These are phyloP conservation scores for Patiria miniata DNA, from an alignment of 35 echinoderm and acorn worm species.

Conservation along the genomic window DNA sequence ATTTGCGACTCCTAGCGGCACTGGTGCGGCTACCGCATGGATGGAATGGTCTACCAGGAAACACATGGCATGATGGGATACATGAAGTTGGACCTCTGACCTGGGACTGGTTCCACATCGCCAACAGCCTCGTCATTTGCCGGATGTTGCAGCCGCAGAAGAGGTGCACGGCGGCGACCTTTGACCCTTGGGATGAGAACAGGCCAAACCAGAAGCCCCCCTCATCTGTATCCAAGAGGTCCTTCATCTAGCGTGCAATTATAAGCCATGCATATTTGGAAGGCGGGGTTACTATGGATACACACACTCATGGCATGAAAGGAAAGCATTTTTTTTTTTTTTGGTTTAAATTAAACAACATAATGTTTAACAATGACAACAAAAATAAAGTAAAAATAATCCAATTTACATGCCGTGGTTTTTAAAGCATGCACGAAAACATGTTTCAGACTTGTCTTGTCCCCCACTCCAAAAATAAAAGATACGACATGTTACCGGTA, in stretches of 20 bases:
- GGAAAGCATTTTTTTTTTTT: no score
- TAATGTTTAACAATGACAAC: no score
- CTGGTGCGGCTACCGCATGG: background rate
- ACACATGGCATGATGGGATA: conserved; percentile 13
- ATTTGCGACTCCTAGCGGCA: background rate
- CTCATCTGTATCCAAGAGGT: background rate
- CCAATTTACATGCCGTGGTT: no score
- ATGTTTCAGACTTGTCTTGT: no score
- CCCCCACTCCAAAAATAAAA: no score
- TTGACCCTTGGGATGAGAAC: conserved; percentile 3
- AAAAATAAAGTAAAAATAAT: no score
- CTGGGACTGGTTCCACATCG: background rate
- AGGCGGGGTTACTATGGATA: background rate
- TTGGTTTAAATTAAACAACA: no score
- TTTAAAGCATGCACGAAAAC: no score
- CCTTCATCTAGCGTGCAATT: conserved; percentile 22
- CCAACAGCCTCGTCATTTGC: conserved; percentile 1
- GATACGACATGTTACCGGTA: no score
- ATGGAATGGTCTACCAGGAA: background rate
- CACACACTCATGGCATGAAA: conserved; percentile 5
- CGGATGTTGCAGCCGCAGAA: conserved; percentile 17
- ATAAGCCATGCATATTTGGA: conserved; percentile 16
- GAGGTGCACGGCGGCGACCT: conserved; percentile 14
- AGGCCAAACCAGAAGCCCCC: conserved; percentile 26
- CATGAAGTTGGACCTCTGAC: no score